A percentile compares a stretch with the other conserved stretches of the same genome.
phyloP scores from a whole-genome alignment of 2,888 invertebrate genomes.

The Ophonus ardosiacus region DNA sequence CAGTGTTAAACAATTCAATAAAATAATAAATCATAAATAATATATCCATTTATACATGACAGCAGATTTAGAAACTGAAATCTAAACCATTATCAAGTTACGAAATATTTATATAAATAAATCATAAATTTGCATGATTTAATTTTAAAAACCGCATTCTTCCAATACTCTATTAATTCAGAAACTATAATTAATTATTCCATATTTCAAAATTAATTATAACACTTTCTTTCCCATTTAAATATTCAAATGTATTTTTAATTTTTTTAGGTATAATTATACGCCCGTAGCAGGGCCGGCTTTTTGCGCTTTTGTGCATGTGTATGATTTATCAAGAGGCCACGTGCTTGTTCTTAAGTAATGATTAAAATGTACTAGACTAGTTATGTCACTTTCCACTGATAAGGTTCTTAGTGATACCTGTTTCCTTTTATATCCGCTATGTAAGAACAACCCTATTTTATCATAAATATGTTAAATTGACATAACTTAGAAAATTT shows the following conservation, averaged over 20 bases:
- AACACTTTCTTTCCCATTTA: conserved; percentile 18
- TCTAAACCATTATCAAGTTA: conserved; percentile 19
- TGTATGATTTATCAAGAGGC: no score
- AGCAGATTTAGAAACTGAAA: conserved; percentile 30
- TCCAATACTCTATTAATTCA: background rate
- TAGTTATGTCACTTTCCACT: no score
- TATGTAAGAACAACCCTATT: no score
- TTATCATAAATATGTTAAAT: no score
- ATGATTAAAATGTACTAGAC: no score
- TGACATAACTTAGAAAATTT: no score
- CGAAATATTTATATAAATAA: conserved; percentile 35
- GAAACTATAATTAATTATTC: conserved; percentile 16
- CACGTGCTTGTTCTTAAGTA: no score
- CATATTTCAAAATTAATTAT: conserved; percentile 3
- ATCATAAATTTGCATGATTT: conserved; percentile 19
- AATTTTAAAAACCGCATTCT: conserved; percentile 6
- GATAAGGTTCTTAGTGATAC: no score
- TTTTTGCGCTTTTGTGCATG: no score
- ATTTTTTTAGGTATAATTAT: background rate
- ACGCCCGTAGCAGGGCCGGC: background rate
- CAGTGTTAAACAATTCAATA: conserved; percentile 42
- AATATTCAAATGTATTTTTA: conserved; percentile 10
- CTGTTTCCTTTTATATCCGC: no score
- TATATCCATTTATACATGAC: conserved; percentile 33
- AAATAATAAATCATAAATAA: conserved; percentile 44